A percentile compares a stretch with the other conserved stretches of the same genome.
Conservation (phyloP, 2,113 vertebrate species). For the Phodopus roborovskii region DNA sequence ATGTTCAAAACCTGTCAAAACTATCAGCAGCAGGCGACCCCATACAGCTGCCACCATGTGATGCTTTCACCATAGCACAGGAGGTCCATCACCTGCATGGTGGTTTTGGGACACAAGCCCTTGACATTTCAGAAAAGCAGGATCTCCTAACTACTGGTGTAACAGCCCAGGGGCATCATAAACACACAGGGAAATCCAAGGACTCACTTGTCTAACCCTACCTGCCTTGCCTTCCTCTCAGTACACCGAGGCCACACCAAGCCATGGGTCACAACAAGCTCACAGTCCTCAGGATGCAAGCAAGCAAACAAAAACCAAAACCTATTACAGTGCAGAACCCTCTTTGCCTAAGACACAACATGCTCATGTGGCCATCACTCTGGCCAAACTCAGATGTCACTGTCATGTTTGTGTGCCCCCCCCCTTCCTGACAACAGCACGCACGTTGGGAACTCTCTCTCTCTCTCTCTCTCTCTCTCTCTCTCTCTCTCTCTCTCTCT, state of each 20-base stretch:
- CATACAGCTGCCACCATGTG: constrained; percentile 35
- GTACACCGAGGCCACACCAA: constrained; percentile 67
- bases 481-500: constrained; percentile 86
- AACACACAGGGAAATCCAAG: not conserved
- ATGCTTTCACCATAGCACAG: not conserved
- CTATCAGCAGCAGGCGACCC: constrained; percentile 28
- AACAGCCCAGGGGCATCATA: not conserved
- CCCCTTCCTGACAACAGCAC: constrained; percentile 86
- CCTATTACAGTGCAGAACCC: constrained; percentile 71
- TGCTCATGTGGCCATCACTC: constrained; percentile 37
- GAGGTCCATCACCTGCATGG: not conserved
- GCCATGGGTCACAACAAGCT: constrained; percentile 64
- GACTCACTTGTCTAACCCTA: constrained; percentile 36
- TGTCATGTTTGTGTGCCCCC: constrained; percentile 75
- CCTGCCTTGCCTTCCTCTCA: constrained; percentile 23
- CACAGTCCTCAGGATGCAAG: constrained; percentile 62
- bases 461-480: constrained; percentile 86
- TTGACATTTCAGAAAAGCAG: not conserved
- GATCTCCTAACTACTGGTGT: not conserved
- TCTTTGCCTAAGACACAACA: constrained; percentile 72
- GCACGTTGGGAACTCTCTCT: constrained; percentile 87
- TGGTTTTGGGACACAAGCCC: constrained; percentile 51
- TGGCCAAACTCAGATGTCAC: constrained; percentile 64
- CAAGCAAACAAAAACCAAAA: not conserved
- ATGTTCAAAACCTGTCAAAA: constrained; percentile 70